These are phyloP conservation scores for Pangasius djambal DNA, from an alignment of 2,797 vertebrate genomes.

Conservation along the genomic window DNA sequence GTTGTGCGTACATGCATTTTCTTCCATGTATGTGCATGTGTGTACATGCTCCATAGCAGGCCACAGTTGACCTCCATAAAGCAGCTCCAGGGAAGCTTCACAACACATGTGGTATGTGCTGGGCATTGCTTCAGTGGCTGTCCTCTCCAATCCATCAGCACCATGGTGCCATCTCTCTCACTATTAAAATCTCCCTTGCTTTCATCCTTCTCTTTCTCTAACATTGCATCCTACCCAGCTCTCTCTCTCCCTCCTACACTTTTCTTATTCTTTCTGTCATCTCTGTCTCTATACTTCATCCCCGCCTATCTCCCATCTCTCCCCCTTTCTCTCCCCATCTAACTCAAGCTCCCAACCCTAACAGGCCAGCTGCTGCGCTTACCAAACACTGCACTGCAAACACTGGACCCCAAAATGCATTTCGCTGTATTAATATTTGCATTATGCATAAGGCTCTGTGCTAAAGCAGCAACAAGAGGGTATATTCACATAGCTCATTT, in stretches of 20 bases:
- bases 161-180: conserved; percentile 73
- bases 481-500: conserved; percentile 54
- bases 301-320: background rate
- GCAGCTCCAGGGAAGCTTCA: conserved; percentile 79
- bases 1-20: conserved; percentile 19
- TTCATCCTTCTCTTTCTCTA: background rate
- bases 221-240: background rate
- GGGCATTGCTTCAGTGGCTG: conserved; percentile 72
- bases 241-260: background rate
- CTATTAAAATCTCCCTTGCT: conserved; percentile 29
- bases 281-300: background rate
- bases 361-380: conserved; percentile 24
- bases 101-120: conserved; percentile 77
- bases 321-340: background rate
- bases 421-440: conserved; percentile 4
- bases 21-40: conserved; percentile 21
- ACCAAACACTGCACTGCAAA: background rate
- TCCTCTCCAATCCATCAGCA: conserved; percentile 78
- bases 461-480: background rate
- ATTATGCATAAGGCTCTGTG: conserved; percentile 19
- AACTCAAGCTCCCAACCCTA: background rate
- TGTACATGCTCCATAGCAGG: conserved; percentile 61
- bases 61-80: conserved; percentile 74
- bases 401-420: conserved; percentile 12
- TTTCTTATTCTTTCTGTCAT: background rate